A percentile compares a stretch with the other conserved stretches of the same genome.
Conservation (phyloP, 2,888 invertebrate species). For the Aricia artaxerxes region DNA sequence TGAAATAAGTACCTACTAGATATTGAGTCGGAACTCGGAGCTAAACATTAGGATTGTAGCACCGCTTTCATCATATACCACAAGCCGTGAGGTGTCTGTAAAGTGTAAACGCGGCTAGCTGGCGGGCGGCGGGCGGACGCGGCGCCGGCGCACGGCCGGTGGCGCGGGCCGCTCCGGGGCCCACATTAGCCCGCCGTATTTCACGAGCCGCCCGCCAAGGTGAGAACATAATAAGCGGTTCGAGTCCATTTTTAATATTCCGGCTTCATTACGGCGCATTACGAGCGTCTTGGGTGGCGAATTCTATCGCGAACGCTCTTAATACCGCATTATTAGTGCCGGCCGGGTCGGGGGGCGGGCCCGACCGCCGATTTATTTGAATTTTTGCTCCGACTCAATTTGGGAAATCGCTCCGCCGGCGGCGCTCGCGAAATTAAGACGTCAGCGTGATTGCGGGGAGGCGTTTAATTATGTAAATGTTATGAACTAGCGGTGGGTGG, state of each 20-base stretch:
- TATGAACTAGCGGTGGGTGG: slow-evolving; percentile 75
- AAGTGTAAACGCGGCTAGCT: slow-evolving; percentile 51
- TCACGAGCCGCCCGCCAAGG: slow-evolving; percentile 74
- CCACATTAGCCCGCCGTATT: slow-evolving; percentile 75
- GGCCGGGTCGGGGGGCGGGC: slow-evolving; percentile 61
- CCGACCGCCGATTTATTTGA: slow-evolving; percentile 76
- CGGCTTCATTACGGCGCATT: slow-evolving; percentile 79
- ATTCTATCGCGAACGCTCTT: slow-evolving; percentile 79
- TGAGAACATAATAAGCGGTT: slow-evolving; percentile 81
- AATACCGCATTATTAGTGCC: slow-evolving; percentile 75
- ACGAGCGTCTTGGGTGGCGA: slow-evolving; percentile 80
- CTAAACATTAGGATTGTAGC: slow-evolving; percentile 27
- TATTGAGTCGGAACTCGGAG: background rate
- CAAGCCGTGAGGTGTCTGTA: slow-evolving; percentile 32
- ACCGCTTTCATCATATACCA: slow-evolving; percentile 4
- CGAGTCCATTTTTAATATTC: slow-evolving; percentile 78
- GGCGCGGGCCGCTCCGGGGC: slow-evolving; percentile 52
- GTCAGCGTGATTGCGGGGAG: slow-evolving; percentile 76
- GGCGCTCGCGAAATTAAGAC: slow-evolving; percentile 79
- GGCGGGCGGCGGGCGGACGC: slow-evolving; percentile 43
- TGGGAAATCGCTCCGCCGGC: slow-evolving; percentile 77
- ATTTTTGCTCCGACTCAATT: slow-evolving; percentile 79
- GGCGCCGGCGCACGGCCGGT: slow-evolving; percentile 38
- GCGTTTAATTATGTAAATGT: slow-evolving; percentile 81
- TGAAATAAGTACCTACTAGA: background rate